Percentiles rank a stretch among this genome's conserved stretches.
Conservation (phyloP, 35 echinoderm and acorn worm species). For the Lytechinus pictus region DNA sequence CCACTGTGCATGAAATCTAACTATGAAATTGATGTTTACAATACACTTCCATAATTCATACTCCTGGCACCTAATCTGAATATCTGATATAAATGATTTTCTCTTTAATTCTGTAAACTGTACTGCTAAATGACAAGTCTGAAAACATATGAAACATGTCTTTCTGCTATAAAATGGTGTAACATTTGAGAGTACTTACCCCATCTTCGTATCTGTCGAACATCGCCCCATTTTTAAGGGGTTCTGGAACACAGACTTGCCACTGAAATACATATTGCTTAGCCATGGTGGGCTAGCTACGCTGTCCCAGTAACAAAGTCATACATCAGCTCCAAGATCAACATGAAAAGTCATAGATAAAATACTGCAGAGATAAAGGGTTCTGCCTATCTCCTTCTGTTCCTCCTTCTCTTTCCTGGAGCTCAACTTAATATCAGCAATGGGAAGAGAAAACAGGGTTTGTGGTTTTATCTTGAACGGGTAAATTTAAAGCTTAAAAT, state of each 20-base stretch:
- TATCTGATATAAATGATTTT: no score
- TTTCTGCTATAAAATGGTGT: no score
- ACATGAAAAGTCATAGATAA: not conserved
- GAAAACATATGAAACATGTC: no score
- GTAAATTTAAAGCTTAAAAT: not conserved
- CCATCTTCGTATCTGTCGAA: constrained; percentile 97
- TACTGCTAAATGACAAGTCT: no score
- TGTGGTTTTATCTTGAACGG: not conserved
- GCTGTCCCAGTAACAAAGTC: constrained; percentile 23
- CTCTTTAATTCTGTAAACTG: no score
- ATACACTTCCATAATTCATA: no score
- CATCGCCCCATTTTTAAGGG: constrained; percentile 78
- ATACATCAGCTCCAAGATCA: constrained; percentile 23
- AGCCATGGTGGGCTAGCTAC: constrained; percentile 73
- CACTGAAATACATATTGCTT: constrained; percentile 98
- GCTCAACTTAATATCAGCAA: not conserved
- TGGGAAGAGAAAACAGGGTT: not conserved
- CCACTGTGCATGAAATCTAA: no score
- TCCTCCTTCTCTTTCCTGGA: not conserved
- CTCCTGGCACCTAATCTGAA: no score
- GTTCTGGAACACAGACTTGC: constrained; percentile 79
- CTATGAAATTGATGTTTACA: no score
- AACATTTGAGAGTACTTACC: constrained; percentile 56
- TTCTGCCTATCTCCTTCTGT: not conserved
- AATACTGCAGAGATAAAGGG: not conserved